phyloP scores from a whole-genome alignment of 2,797 vertebrate genomes.

The Netta rufina region DNA sequence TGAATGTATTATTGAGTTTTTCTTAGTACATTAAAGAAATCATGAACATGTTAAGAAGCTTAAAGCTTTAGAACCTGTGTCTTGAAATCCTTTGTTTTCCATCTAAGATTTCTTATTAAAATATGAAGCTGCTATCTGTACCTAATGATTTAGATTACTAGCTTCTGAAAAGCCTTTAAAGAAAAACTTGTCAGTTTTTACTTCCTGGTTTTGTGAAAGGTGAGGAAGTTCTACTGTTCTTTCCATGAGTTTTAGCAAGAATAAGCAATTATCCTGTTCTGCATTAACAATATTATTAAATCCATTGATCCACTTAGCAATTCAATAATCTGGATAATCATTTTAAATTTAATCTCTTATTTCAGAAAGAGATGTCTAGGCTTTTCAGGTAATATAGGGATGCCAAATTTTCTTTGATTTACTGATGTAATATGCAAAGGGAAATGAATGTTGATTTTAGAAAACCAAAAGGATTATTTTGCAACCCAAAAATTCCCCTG shows the following conservation, averaged over 20 bases:
- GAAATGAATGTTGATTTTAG: neutral
- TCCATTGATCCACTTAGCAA: constrained; percentile 56
- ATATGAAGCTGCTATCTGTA: neutral
- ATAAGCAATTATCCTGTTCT: constrained; percentile 43
- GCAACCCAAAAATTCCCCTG: neutral
- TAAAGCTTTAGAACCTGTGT: constrained; percentile 38
- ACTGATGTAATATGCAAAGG: neutral
- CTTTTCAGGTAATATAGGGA: neutral
- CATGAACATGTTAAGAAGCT: constrained; percentile 25
- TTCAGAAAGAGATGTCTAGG: constrained; percentile 15
- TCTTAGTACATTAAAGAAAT: constrained; percentile 8
- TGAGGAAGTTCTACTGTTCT: neutral
- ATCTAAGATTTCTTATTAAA: constrained; percentile 18
- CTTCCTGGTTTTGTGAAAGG: neutral
- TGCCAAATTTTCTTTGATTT: constrained; percentile 28
- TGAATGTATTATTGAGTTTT: neutral
- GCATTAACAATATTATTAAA: constrained; percentile 59
- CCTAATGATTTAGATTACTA: neutral
- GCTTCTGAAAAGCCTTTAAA: neutral
- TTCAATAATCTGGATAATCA: constrained; percentile 60
- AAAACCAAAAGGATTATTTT: neutral
- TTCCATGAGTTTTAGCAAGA: neutral
- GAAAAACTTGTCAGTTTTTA: neutral
- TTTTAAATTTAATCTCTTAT: constrained; percentile 60
- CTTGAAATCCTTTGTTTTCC: constrained; percentile 43